Base-by-base conservation (phyloP, 2,888 invertebrate genomes). In the Ormyrus pomaceus region DNA sequence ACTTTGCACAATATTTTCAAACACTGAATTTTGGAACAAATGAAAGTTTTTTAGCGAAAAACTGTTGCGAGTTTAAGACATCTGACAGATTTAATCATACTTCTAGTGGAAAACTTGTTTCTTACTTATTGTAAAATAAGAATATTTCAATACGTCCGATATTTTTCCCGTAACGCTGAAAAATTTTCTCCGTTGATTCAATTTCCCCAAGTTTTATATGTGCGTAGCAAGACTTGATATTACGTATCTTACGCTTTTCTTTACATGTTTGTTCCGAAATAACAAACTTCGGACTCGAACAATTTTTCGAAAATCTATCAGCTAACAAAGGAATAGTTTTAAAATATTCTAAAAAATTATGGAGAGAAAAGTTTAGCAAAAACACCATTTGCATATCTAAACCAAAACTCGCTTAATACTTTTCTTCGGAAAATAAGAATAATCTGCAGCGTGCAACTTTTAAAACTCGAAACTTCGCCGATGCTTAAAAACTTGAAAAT, bases 101-200 rank as follows among this genome's bases (percentile, higher is more conserved):
- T 65, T 65, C 2, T 10, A 19, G 2, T 9, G 66, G 53, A 48
- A 70, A 70, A 48, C 13, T 45, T 9, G 46, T 45, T 70, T 34
- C 5, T n/a, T 8, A 46, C 58, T 58, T 13, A 46, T 58, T 58
- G 11, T 13, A 70, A 56, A 19, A 69, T n/a, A n/a, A 46, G 34
- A 4, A 34, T 19, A 5, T 13, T 10, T 34, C 34, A 34, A 46
- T 51, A 53, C 53, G 53, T 62, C 62, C 4, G 61, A 72, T 61
- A 72, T 72, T 4, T 34, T 51, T 50, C 8, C 6, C 46, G 8
- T 34, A 6, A n/a, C 6, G n/a, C 13, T 72, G 72, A 45, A 64
- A 62, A 62, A 64, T 64, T 45, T 46, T 13, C 45, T 13, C 46
- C 45, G 6, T 45, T 62, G 62, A 72, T 62, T 72, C 46, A 62